phyloP scores from a whole-genome alignment of 2,888 invertebrate species.

The Dynastes hyllus region DNA sequence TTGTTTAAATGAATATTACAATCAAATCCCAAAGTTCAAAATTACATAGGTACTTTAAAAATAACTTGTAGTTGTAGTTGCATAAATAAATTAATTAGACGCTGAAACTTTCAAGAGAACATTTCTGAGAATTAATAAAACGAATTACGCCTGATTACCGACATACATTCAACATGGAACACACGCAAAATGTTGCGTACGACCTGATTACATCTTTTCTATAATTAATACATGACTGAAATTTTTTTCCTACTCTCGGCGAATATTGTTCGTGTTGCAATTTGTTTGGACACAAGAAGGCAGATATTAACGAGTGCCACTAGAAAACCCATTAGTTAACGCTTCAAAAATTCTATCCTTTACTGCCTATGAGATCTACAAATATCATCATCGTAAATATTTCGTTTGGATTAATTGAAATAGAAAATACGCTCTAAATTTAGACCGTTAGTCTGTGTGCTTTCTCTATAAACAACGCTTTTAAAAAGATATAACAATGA shows the following conservation, averaged over 20 bases:
- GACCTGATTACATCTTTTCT: neutral
- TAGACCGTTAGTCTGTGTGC: neutral
- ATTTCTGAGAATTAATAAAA: constrained; percentile 25
- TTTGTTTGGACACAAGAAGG: neutral
- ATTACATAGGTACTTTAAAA: neutral
- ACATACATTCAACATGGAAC: neutral
- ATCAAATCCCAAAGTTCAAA: too few species aligned
- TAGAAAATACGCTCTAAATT: neutral
- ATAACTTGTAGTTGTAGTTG: neutral
- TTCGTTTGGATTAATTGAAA: neutral
- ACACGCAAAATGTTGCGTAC: neutral
- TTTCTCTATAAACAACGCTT: neutral
- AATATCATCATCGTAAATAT: too few species aligned
- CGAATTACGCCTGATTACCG: constrained; percentile 20
- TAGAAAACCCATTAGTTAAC: too few species aligned
- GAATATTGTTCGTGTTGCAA: neutral
- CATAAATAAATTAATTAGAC: constrained; percentile 15
- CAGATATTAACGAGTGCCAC: neutral
- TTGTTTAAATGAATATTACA: too few species aligned
- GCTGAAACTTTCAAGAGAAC: neutral
- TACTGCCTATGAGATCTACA: too few species aligned
- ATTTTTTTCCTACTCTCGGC: neutral
- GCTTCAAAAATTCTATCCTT: too few species aligned
- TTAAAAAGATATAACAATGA: neutral
- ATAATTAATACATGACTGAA: constrained; percentile 6